Evolutionary conservation across 1,140 invertebrate genomes (phyloP).

Genomic region (Drosophila leontia): DNA sequence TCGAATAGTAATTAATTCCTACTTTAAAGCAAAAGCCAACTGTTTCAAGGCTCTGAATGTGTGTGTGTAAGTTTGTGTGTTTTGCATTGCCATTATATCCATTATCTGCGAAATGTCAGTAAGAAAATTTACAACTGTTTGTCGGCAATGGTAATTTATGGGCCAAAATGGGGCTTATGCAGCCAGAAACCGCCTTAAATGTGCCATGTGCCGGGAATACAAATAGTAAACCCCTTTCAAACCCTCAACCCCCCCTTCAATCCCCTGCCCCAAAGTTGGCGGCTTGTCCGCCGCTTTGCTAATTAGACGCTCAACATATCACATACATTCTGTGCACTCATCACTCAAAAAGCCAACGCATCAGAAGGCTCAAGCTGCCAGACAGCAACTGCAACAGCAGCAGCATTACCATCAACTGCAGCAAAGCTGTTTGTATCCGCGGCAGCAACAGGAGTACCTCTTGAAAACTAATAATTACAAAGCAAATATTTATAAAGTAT

Average conservation of each 20-base stretch:
- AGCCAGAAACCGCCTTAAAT: conserved; percentile 7
- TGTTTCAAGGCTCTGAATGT: neutral
- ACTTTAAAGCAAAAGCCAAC: conserved; percentile 18
- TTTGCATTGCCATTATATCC: conserved; percentile 25
- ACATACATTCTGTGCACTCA: conserved; percentile 40
- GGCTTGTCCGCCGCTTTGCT: conserved; percentile 20
- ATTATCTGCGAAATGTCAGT: conserved; percentile 21
- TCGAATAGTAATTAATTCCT: conserved; percentile 60
- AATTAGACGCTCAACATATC: conserved; percentile 38
- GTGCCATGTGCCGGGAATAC: conserved; percentile 2
- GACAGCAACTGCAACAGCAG: conserved; percentile 13
- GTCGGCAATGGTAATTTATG: conserved; percentile 34
- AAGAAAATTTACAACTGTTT: conserved; percentile 41
- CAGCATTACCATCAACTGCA: neutral
- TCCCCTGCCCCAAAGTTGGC: neutral
- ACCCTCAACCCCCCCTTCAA: too few species aligned
- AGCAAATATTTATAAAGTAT: too few species aligned
- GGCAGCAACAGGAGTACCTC: neutral
- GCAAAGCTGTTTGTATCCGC: neutral
- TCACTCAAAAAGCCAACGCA: conserved; percentile 36
- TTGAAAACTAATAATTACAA: neutral
- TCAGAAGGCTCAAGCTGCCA: conserved; percentile 17
- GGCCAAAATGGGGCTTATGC: conserved; percentile 10
- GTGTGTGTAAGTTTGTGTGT: conserved; percentile 1
- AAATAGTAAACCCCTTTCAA: neutral